Evolutionary conservation across 2,113 vertebrate genomes (phyloP).

Genomic region (Oxyura jamaicensis): DNA sequence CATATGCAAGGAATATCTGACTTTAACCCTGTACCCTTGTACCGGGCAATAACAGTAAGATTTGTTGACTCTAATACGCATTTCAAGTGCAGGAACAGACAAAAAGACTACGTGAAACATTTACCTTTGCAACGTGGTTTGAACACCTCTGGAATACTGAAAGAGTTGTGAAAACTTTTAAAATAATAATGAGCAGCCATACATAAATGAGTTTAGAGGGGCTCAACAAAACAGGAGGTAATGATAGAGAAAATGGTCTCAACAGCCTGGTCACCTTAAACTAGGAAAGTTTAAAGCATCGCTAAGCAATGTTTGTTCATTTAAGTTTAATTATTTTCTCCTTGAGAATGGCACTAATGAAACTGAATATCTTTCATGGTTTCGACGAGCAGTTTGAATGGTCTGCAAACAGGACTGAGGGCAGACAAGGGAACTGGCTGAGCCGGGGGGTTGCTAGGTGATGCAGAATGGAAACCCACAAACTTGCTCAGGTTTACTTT

Average conservation of each 20-base stretch:
- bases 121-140: not conserved
- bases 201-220: not conserved
- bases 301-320: constrained; percentile 82
- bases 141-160: not conserved
- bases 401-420: constrained; percentile 84
- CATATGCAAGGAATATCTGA: not conserved
- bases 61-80: not conserved
- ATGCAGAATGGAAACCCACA: constrained; percentile 83
- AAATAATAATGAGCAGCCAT: not conserved
- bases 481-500: constrained; percentile 84
- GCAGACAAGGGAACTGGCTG: constrained; percentile 80
- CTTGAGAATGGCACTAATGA: constrained; percentile 85
- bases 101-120: not conserved
- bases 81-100: constrained; percentile 1
- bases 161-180: not conserved
- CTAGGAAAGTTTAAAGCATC: constrained; percentile 74
- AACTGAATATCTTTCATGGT: constrained; percentile 84
- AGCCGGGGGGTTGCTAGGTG: constrained; percentile 83
- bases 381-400: constrained; percentile 80
- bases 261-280: constrained; percentile 64
- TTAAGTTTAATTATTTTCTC: constrained; percentile 88
- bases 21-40: not conserved
- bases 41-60: not conserved
- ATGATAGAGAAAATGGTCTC: constrained; percentile 49
- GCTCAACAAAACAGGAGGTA: constrained; percentile 25